Evolutionary conservation across 2,797 vertebrate species (phyloP).

Genomic region (Falco columbarius): DNA sequence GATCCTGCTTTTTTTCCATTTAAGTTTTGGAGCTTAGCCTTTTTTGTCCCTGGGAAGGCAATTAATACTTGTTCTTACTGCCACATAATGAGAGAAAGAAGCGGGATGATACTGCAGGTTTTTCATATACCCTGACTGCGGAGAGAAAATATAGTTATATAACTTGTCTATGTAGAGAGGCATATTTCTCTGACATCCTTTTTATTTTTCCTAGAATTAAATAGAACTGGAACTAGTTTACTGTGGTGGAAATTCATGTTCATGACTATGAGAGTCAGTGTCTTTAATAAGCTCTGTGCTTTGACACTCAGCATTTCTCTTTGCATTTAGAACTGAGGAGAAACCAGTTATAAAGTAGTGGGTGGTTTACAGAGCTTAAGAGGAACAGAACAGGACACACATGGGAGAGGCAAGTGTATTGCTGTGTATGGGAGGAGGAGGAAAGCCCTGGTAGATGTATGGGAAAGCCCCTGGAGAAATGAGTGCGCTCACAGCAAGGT

Average conservation of each 20-base stretch:
- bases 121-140: not conserved
- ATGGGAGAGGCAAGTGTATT: not conserved
- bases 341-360: not conserved
- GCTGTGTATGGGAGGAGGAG: not conserved
- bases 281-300: not conserved
- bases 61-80: not conserved
- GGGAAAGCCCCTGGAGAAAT: not conserved
- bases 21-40: not conserved
- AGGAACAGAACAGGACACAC: not conserved
- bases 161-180: not conserved
- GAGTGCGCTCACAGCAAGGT: not conserved
- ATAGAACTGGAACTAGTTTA: not conserved
- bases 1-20: not conserved
- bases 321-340: not conserved
- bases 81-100: not conserved
- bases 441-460: not conserved
- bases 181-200: not conserved
- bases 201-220: not conserved
- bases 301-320: not conserved
- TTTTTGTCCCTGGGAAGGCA: not conserved
- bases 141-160: not conserved
- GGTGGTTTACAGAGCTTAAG: not conserved
- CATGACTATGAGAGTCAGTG: not conserved
- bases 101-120: slow-evolving; percentile 29
- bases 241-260: not conserved